Conservation (phyloP, 1,140 invertebrate genomes). For the Rhyzopertha dominica region DNA sequence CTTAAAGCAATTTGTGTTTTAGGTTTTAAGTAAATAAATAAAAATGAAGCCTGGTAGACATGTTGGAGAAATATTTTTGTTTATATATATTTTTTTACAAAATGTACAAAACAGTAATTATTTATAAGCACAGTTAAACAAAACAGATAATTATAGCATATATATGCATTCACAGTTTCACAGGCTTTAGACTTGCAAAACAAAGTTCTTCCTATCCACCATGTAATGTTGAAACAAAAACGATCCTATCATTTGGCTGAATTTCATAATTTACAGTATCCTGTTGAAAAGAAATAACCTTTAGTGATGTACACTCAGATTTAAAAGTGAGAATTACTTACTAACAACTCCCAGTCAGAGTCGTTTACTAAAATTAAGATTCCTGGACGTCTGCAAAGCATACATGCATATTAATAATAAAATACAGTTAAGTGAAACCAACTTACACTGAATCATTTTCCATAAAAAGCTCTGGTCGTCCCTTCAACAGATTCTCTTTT, state of each 20-base stretch:
- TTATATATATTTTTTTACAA: too few species aligned
- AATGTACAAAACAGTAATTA: too few species aligned
- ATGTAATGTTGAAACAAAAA: conserved; percentile 34
- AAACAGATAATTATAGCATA: too few species aligned
- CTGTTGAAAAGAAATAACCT: conserved; percentile 21
- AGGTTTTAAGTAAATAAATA: too few species aligned
- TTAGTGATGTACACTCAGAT: too few species aligned
- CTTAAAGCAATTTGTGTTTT: too few species aligned
- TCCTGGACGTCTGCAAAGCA: conserved; percentile 69
- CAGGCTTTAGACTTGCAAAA: too few species aligned
- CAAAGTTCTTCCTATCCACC: conserved; percentile 29
- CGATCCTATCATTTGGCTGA: conserved; percentile 29
- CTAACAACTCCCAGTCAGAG: conserved; percentile 83
- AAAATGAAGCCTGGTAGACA: too few species aligned
- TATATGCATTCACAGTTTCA: too few species aligned
- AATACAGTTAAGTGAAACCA: neutral
- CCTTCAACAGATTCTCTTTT: conserved; percentile 73
- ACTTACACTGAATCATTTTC: conserved; percentile 73
- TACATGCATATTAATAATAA: neutral
- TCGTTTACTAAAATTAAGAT: conserved; percentile 88
- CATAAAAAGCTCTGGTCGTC: conserved; percentile 80
- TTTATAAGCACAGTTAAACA: too few species aligned
- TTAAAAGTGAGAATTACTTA: too few species aligned
- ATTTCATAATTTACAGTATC: conserved; percentile 31
- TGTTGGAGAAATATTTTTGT: too few species aligned